These are phyloP conservation scores for Ericerus pela DNA, from an alignment of 1,140 invertebrate genomes.

Conservation along the genomic window DNA sequence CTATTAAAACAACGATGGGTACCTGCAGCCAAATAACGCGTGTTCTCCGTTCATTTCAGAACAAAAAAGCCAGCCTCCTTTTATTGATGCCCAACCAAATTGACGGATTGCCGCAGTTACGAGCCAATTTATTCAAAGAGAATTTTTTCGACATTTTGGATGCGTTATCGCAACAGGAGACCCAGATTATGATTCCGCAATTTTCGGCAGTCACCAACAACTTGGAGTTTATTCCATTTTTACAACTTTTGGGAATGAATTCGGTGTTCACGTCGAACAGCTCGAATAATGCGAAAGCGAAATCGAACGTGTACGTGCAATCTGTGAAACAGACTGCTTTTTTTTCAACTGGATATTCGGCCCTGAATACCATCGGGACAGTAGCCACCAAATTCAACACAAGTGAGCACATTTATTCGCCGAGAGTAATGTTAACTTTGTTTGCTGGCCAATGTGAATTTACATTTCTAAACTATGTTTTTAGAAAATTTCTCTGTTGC, in stretches of 20 bases:
- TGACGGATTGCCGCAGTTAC: slow-evolving; percentile 21
- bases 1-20: no score
- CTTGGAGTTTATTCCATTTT: slow-evolving; percentile 23
- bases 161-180: slow-evolving; percentile 20
- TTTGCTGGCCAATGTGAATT: neutral
- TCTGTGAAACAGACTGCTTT: slow-evolving; percentile 27
- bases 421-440: neutral
- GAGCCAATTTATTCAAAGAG: slow-evolving; percentile 22
- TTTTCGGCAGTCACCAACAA: slow-evolving; percentile 23
- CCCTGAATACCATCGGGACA: slow-evolving; percentile 27
- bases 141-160: slow-evolving; percentile 21
- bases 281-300: neutral
- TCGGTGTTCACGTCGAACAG: slow-evolving; percentile 17
- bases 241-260: slow-evolving; percentile 23
- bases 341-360: slow-evolving; percentile 27
- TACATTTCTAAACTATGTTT: slow-evolving; percentile 14
- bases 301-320: slow-evolving; percentile 5
- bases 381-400: slow-evolving; percentile 14
- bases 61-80: slow-evolving; percentile 21
- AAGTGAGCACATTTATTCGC: neutral
- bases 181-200: slow-evolving; percentile 27
- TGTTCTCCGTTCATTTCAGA: slow-evolving; percentile 23
- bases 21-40: no score
- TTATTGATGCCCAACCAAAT: slow-evolving; percentile 25
- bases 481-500: slow-evolving; percentile 16